Evolutionary conservation across 2,113 vertebrate species (phyloP), one percentile per base, ranked within the genome.

Genomic region (Grus americana): DNA sequence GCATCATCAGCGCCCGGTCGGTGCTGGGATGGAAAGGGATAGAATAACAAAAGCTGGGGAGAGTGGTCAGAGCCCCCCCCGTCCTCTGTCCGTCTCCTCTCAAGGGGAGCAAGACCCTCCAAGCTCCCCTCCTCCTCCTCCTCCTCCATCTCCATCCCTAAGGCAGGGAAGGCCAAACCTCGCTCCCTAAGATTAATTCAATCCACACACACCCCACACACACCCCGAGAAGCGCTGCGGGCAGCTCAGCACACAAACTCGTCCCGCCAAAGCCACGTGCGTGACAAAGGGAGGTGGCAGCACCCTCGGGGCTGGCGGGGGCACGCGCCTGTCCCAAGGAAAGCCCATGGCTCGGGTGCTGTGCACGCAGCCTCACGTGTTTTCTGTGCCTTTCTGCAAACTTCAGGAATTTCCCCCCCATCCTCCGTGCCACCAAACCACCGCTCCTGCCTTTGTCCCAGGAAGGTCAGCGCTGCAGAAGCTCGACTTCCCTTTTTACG

Each of bases 251-350:
- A 20, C 34, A 22, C 17, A 11, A n/a, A 24, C 20, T 55, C 2
- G 1, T 46, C 58, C 13, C 26, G 22, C 49, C 32, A n/a, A 63
- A 63, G 71, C 4, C 0, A 58, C 18, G 49, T 1, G 49, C 0
- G 3, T 1, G 11, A 36, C 57, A 32, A 24, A 34, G 23, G 42
- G 71, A 26, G 12, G 15, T 6, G 47, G 23, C n/a, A 55, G 61
- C 47, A 50, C 5, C 55, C 54, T 44, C 47, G 38, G 2, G 22
- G 73, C 40, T 24, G 23, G 46, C 2, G 1, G 46, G 38, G 34
- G 11, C 0, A 0, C 3, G 9, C 57, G 21, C 11, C 2, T 9
- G 5, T 5, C 29, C 26, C 34, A 21, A 0, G 38, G 36, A 8
- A 38, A 70, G 57, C 44, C 3, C 13, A 1, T 6, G 22, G 46